Evolutionary conservation across 2,888 invertebrate species (phyloP), one percentile per base, ranked within the genome.

Genomic region (Lobophora halterata): DNA sequence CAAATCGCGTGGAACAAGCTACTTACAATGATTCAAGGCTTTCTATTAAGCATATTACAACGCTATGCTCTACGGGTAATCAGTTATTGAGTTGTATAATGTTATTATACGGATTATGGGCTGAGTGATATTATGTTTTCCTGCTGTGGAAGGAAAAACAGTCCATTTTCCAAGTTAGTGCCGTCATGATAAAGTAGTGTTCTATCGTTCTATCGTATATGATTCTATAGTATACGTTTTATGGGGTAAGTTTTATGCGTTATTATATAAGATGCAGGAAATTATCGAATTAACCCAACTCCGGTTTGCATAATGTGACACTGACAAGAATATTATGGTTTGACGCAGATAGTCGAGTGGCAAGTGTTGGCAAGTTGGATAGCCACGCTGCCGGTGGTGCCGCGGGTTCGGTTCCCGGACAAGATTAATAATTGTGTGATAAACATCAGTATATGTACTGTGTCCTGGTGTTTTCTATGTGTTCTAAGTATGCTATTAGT

Each of bases 11-110:
- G 52, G 23, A 17, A 20, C 26, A 7, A 34, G 26, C 35, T 46
- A 52, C 46, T 52, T 46, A 49, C 36, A 45, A n/a, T 47, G 40
- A 46, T 46, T 40, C 36, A 40, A 34, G 36, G 40, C 36, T 21
- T 30, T 18, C 21, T 40, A 46, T 40, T 40, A 46, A 26, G 40
- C 37, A 37, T 37, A 41, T 37, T 46, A 46, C 41, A 46, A 37
- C 30, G 30, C 23, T 28, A 24, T 40, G 29, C 36, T 20, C 24
- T 41, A n/a, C n/a, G n/a, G n/a, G n/a, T n/a, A 41, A 46, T 46
- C 46, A 33, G 40, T 46, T 41, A 31, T 36, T 28, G 24, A 35
- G 29, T 34, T 41, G 37, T 40, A 34, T 40, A 36, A 45, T 40
- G 32, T 45, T 45, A 39, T 45, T 29, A 40, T 29, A 25, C 28